A percentile compares a stretch with the other conserved stretches of the same genome.
These are phyloP conservation scores for Cyprinodon diabolis DNA, from an alignment of 2,797 vertebrate genomes.

Conservation along the genomic window DNA sequence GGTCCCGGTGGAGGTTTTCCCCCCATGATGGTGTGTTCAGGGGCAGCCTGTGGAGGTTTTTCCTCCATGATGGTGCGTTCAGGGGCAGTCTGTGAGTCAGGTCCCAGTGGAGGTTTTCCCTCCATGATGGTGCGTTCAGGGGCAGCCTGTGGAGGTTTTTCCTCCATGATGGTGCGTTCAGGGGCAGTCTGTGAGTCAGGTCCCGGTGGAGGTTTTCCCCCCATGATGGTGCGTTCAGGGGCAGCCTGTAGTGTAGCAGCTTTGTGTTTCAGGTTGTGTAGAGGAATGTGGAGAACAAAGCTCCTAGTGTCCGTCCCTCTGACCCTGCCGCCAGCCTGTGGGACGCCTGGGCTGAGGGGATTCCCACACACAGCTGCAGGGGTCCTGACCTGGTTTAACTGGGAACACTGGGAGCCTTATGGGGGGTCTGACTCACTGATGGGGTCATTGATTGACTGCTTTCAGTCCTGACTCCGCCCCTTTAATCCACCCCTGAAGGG, in stretches of 20 bases:
- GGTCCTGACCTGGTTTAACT: constrained; percentile 12
- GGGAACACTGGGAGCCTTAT: background rate
- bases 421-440: background rate
- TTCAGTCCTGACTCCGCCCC: background rate
- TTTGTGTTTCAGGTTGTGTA: constrained; percentile 34
- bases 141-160: too few relatives aligned
- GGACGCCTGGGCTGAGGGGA: constrained; percentile 22
- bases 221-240: constrained; percentile 41
- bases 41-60: background rate
- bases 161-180: too few relatives aligned
- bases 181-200: background rate
- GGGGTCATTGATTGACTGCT: constrained; percentile 26
- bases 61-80: too few relatives aligned
- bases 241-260: constrained; percentile 40
- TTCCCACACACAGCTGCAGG: constrained; percentile 46
- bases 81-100: too few relatives aligned
- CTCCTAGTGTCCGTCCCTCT: constrained; percentile 41
- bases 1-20: background rate
- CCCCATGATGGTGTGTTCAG: background rate
- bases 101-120: too few relatives aligned
- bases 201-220: constrained; percentile 10
- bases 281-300: constrained; percentile 61
- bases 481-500: background rate
- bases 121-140: too few relatives aligned
- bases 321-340: constrained; percentile 37